phyloP scores from a whole-genome alignment of 1,140 invertebrate species.

The Microplitis mediator region DNA sequence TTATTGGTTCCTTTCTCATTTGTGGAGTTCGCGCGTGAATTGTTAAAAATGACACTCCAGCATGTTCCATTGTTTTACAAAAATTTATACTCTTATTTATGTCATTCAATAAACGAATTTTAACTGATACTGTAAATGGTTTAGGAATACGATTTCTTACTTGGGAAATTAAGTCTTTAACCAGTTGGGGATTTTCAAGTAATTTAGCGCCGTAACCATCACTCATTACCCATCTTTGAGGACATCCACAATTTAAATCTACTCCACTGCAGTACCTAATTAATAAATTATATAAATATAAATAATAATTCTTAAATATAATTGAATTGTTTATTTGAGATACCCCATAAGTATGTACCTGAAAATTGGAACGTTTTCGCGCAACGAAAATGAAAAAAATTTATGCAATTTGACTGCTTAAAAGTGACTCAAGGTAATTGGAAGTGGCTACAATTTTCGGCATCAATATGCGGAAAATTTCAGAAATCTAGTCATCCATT shows the following conservation, averaged over 20 bases:
- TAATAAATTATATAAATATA: conserved; percentile 7
- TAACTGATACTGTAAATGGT: conserved; percentile 88
- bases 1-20: conserved; percentile 77
- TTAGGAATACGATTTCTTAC: conserved; percentile 74
- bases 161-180: conserved; percentile 80
- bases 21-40: conserved; percentile 91
- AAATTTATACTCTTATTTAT: conserved; percentile 71
- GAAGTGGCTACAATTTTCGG: no score
- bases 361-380: no score
- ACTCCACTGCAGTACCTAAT: conserved; percentile 83
- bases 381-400: no score
- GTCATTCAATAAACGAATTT: conserved; percentile 80
- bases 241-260: conserved; percentile 97
- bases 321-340: no score
- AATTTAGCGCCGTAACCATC: conserved; percentile 89
- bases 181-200: conserved; percentile 81
- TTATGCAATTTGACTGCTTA: no score
- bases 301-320: no score
- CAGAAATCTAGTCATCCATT: no score
- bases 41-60: conserved; percentile 86
- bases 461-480: no score
- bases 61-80: conserved; percentile 80
- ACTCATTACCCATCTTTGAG: conserved; percentile 92
- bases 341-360: no score
- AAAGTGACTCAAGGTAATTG: no score